Percentiles rank a stretch among this genome's conserved stretches.
phyloP scores from a whole-genome alignment of 2,113 vertebrate species.

The Plotosus lineatus region DNA sequence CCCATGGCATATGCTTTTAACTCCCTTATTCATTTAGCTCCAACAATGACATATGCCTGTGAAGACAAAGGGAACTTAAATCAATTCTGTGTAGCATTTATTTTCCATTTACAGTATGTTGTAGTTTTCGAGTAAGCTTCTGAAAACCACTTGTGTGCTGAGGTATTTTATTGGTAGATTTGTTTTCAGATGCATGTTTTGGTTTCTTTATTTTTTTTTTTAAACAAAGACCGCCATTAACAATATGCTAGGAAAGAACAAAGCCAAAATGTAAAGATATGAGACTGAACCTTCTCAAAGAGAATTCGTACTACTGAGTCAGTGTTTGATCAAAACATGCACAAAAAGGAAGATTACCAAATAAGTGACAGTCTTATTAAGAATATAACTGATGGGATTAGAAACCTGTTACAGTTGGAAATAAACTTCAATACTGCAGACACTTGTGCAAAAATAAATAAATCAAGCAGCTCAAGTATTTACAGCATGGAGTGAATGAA shows the following conservation, averaged over 20 bases:
- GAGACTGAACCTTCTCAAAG: neutral
- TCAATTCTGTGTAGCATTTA: neutral
- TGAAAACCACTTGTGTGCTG: conserved; percentile 3
- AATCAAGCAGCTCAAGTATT: neutral
- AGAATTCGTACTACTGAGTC: neutral
- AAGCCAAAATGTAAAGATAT: neutral
- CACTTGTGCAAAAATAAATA: neutral
- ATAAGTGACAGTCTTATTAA: neutral
- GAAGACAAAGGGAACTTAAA: neutral
- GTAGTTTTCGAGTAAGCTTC: neutral
- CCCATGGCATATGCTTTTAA: conserved; percentile 32
- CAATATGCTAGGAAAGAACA: neutral
- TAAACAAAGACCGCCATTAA: conserved; percentile 23
- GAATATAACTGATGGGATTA: neutral
- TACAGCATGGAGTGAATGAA: neutral
- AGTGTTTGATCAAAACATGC: neutral
- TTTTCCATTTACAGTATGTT: neutral
- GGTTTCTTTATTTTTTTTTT: neutral
- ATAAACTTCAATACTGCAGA: neutral
- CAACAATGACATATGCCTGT: conserved; percentile 35
- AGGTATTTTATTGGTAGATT: neutral
- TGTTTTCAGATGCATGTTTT: neutral
- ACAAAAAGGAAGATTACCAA: neutral
- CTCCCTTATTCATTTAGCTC: conserved; percentile 22
- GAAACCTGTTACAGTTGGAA: neutral